Percentiles rank a stretch among this genome's conserved stretches.
Conservation (phyloP, 1,140 invertebrate species). For the Agrilus planipennis region DNA sequence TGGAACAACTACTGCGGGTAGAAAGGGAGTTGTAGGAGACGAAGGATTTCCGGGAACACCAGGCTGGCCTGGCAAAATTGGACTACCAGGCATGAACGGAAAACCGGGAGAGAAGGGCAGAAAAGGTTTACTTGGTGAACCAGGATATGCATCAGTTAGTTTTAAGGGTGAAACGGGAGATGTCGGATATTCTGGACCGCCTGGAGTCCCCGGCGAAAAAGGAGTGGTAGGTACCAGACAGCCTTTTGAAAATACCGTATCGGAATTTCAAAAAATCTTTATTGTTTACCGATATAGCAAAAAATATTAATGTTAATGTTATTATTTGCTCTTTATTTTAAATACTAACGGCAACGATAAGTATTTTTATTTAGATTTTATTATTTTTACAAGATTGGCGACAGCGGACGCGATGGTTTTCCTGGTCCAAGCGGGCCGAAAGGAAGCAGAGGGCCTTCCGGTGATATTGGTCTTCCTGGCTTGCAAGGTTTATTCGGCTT, state of each 20-base stretch:
- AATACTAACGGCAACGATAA: no score
- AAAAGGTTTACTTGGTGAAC: constrained; percentile 35
- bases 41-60: constrained; percentile 38
- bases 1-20: constrained; percentile 44
- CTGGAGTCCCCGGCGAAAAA: constrained; percentile 15
- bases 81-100: constrained; percentile 39
- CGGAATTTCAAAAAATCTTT: no score
- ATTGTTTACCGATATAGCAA: no score
- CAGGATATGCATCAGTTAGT: constrained; percentile 31
- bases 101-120: constrained; percentile 36
- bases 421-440: constrained; percentile 21
- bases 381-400: no score
- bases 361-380: no score
- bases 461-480: constrained; percentile 27
- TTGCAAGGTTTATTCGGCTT: constrained; percentile 36
- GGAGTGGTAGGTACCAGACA: no score
- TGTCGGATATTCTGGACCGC: constrained; percentile 12
- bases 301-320: no score
- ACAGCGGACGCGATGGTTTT: constrained; percentile 24
- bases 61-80: constrained; percentile 36
- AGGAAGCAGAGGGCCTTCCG: constrained; percentile 32
- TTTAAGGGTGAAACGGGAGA: constrained; percentile 37
- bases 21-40: constrained; percentile 40
- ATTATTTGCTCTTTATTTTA: no score
- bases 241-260: no score